Percentiles rank a stretch among this genome's conserved stretches.
phyloP scores from a whole-genome alignment of 1,140 invertebrate genomes.

The Megathymus violae region DNA sequence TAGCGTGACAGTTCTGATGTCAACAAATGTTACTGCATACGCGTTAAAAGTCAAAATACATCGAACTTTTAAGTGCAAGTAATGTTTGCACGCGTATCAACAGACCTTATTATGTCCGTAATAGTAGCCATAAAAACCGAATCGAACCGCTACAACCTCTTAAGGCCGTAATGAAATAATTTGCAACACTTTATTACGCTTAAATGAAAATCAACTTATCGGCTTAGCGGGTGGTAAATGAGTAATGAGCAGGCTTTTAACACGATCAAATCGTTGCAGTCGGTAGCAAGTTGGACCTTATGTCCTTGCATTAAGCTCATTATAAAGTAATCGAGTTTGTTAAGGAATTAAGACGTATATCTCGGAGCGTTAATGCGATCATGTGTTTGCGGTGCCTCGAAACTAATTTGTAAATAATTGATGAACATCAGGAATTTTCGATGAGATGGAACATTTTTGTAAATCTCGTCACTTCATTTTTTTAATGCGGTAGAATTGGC shows the following conservation, averaged over 20 bases:
- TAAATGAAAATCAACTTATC: slow-evolving; percentile 66
- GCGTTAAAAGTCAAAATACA: background rate
- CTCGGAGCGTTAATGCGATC: slow-evolving; percentile 50
- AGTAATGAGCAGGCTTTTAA: slow-evolving; percentile 63
- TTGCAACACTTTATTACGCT: slow-evolving; percentile 72
- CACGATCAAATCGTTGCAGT: slow-evolving; percentile 46
- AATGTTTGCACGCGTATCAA: slow-evolving; percentile 29
- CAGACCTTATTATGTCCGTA: slow-evolving; percentile 40
- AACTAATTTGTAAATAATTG: slow-evolving; percentile 66
- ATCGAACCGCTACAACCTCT: slow-evolving; percentile 51
- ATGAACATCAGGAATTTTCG: slow-evolving; percentile 46
- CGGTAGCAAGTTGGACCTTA: slow-evolving; percentile 48
- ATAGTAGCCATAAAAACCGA: slow-evolving; percentile 50
- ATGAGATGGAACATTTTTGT: slow-evolving; percentile 13
- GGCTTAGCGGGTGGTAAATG: slow-evolving; percentile 74
- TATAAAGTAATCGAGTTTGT: slow-evolving; percentile 24
- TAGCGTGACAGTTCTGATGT: too few relatives aligned
- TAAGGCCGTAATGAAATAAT: slow-evolving; percentile 71
- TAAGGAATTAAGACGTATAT: slow-evolving; percentile 59
- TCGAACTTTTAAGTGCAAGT: slow-evolving; percentile 22
- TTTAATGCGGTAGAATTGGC: too few relatives aligned
- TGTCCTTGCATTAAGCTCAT: slow-evolving; percentile 27
- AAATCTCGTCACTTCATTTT: too few relatives aligned
- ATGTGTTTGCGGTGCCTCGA: slow-evolving; percentile 48
- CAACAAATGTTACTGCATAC: too few relatives aligned